Evolutionary conservation across 2,113 vertebrate species (phyloP), one percentile per base, ranked within the genome.

Genomic region (Tautogolabrus adspersus): DNA sequence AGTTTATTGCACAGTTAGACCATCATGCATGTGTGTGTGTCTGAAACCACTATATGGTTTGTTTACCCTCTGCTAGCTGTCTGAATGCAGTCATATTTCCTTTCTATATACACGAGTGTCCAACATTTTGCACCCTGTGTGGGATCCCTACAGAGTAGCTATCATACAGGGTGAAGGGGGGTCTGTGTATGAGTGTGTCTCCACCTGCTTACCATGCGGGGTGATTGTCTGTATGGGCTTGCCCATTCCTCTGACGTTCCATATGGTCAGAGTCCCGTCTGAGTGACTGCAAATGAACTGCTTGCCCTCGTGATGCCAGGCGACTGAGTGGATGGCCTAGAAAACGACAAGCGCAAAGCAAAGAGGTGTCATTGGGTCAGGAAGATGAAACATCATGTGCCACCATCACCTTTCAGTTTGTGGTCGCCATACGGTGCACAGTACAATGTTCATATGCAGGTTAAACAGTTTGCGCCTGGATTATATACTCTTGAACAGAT

Each of bases 211-310:
- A 99, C 98, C 98, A 0, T 99, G 98, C 71, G 98, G 98, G 74
- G 97, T 98, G 95, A 99, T 98, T 93, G 97, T 99, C 95, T 99
- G 97, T 75, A 95, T 90, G 72, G 97, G 97, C 84, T 97, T 99
- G 75, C 96, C 90, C 88, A 96, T 96, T 71, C 96, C 97, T 86
- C 96, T 96, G 93, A 99, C 86, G 94, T 97, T 98, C 98, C 98
- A 99, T 95, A 97, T 96, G 88, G 97, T 99, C 94, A 99, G 95
- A 58, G 97, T 99, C 75, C 98, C 98, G 82, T 99, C 98, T 66
- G 98, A 99, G 93, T 99, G 98, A 93, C 98, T 99, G 89, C 98
- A 99, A 87, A 98, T 96, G 90, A 99, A 99, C 67, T 99, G 98
- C 84, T 99, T 99, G 90, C 98, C 98, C 94, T 99, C 98, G 67